These are phyloP conservation scores for Drosophila formosana DNA, from an alignment of 2,888 invertebrate species.

Conservation along the genomic window DNA sequence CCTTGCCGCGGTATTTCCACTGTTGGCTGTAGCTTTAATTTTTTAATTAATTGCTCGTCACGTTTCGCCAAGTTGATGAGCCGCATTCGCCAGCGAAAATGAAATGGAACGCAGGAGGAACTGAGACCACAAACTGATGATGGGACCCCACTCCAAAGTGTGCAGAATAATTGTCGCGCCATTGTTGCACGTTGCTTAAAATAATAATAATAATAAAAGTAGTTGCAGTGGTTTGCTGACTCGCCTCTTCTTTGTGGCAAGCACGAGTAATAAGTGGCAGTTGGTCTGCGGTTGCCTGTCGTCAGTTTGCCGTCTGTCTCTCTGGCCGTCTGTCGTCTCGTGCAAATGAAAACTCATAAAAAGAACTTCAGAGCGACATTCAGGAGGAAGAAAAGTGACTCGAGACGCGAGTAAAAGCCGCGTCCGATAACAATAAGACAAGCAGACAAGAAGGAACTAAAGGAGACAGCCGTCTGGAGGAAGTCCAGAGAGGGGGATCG, in stretches of 20 bases:
- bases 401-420: slow-evolving; percentile 35
- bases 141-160: slow-evolving; percentile 21
- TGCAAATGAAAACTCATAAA: slow-evolving; percentile 72
- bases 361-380: slow-evolving; percentile 28
- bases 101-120: slow-evolving; percentile 62
- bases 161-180: slow-evolving; percentile 71
- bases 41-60: slow-evolving; percentile 80
- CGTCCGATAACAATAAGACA: slow-evolving; percentile 48
- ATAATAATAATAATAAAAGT: slow-evolving; percentile 55
- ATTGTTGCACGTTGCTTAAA: slow-evolving; percentile 76
- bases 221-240: slow-evolving; percentile 14
- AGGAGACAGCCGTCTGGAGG: slow-evolving; percentile 1
- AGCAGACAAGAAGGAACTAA: slow-evolving; percentile 10
- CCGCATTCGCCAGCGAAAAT: slow-evolving; percentile 58
- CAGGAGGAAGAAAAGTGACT: slow-evolving; percentile 54
- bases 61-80: slow-evolving; percentile 63
- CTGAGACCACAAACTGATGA: slow-evolving; percentile 46
- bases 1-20: not conserved
- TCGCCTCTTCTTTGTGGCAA: not conserved
- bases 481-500: slow-evolving; percentile 2
- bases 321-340: slow-evolving; percentile 15
- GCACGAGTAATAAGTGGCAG: slow-evolving; percentile 66
- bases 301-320: slow-evolving; percentile 18
- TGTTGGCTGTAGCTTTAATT: slow-evolving; percentile 51
- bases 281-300: slow-evolving; percentile 68